Conservation (phyloP, 2,113 vertebrate species). For the Corythornis vintsioides region DNA sequence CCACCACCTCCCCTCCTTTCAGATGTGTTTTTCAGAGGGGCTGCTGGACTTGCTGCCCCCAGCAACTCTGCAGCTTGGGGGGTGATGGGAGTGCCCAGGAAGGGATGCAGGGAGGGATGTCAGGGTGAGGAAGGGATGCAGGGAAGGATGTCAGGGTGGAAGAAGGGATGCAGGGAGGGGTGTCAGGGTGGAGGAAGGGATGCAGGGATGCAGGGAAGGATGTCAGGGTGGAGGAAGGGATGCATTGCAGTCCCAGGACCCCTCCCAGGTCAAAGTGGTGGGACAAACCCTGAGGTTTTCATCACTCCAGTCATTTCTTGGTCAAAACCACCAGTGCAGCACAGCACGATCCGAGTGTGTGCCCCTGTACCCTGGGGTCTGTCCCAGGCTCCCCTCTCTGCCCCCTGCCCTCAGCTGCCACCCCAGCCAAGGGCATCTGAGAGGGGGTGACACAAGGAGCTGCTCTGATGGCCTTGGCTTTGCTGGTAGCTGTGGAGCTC, state of each 20-base stretch:
- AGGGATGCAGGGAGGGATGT: not conserved
- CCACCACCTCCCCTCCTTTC: not conserved
- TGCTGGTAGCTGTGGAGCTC: not conserved
- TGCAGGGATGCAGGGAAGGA: not conserved
- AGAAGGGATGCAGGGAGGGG: not conserved
- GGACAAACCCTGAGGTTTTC: not conserved
- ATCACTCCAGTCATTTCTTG: rapidly evolving
- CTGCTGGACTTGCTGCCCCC: not conserved
- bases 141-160: not conserved
- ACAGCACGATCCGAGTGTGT: too few relatives aligned
- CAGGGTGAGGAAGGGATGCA: not conserved
- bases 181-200: too few relatives aligned
- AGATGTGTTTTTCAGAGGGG: rapidly evolving
- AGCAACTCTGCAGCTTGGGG: too few relatives aligned
- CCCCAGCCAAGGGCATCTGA: rapidly evolving
- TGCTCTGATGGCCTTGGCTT: rapidly evolving
- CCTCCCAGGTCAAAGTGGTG: not conserved
- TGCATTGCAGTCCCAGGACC: rapidly evolving
- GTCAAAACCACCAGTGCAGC: rapidly evolving
- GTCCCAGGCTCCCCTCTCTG: not conserved
- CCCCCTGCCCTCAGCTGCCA: not conserved
- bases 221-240: not conserved
- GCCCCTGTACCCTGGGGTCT: rapidly evolving
- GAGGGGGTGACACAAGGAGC: not conserved
- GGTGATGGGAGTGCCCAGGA: not conserved